phyloP scores from a whole-genome alignment of 1,140 invertebrate species.

The Venturia canescens region DNA sequence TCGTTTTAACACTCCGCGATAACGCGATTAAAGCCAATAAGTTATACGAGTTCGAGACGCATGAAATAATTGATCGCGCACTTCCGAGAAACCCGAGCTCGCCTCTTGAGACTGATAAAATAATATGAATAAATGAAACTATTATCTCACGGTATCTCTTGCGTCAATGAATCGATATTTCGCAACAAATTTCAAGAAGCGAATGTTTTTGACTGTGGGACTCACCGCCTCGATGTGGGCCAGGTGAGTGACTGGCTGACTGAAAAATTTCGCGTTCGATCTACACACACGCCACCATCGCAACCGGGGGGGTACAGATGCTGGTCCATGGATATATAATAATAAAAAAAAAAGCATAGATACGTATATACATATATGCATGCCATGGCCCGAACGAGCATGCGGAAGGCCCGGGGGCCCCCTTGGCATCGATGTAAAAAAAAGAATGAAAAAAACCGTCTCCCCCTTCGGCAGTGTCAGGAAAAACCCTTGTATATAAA shows the following conservation, averaged over 20 bases:
- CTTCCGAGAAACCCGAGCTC: conserved; percentile 22
- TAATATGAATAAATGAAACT: conserved; percentile 1
- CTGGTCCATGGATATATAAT: conserved; percentile 63
- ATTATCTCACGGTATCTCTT: not conserved
- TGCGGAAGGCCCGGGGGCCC: conserved; percentile 59
- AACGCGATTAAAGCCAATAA: conserved; percentile 8
- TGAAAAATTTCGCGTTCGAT: conserved; percentile 70
- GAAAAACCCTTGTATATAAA: conserved; percentile 75
- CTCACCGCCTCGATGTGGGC: conserved; percentile 68
- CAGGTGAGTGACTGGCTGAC: conserved; percentile 75
- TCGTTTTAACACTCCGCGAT: not conserved
- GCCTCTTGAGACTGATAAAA: not conserved
- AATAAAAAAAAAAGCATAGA: conserved; percentile 62
- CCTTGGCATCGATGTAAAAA: conserved; percentile 63
- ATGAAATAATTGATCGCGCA: conserved; percentile 22
- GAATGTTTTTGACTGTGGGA: conserved; percentile 54
- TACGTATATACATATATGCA: conserved; percentile 3
- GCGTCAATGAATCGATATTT: not conserved
- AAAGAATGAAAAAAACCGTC: conserved; percentile 62
- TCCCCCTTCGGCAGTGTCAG: conserved; percentile 52
- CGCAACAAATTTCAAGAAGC: conserved; percentile 6
- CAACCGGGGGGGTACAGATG: conserved; percentile 72
- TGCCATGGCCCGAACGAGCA: conserved; percentile 66
- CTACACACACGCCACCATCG: conserved; percentile 58
- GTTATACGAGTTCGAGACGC: not conserved